phyloP scores from a whole-genome alignment of 2,888 invertebrate genomes.

The Orchesella flavescens region DNA sequence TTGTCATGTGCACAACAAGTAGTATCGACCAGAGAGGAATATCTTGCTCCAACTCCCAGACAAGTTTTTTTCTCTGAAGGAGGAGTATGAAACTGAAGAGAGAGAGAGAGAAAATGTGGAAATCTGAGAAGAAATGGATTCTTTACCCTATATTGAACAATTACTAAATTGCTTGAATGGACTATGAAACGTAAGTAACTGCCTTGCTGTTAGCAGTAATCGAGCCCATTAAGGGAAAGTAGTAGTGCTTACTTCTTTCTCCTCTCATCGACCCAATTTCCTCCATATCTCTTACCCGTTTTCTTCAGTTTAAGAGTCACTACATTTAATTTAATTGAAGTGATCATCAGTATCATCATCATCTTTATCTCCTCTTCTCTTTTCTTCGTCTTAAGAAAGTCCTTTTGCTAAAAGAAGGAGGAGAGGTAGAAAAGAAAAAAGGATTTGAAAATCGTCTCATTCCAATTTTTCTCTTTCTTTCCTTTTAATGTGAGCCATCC shows the following conservation, averaged over 20 bases:
- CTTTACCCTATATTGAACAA: constrained; percentile 55
- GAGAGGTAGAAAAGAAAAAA: neutral
- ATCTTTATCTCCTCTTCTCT: neutral
- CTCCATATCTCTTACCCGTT: constrained; percentile 29
- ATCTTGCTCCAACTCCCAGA: too few species aligned
- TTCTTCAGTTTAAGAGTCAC: constrained; percentile 31
- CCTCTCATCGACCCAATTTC: constrained; percentile 40
- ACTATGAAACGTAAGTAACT: constrained; percentile 44
- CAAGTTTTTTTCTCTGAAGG: neutral
- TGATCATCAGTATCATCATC: constrained; percentile 4
- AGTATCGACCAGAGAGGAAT: too few species aligned
- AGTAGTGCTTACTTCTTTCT: constrained; percentile 25
- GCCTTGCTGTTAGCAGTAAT: constrained; percentile 44
- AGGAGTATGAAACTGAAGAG: neutral
- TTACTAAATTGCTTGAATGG: constrained; percentile 46
- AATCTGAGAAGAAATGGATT: constrained; percentile 30
- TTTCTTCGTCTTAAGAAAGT: neutral
- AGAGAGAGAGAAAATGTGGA: neutral
- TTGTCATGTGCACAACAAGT: too few species aligned
- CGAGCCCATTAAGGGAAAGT: constrained; percentile 43
- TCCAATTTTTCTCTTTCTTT: constrained; percentile 20
- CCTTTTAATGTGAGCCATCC: neutral
- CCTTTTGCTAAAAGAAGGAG: neutral
- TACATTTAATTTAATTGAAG: constrained; percentile 52
- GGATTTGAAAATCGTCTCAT: constrained; percentile 18